A percentile compares a stretch with the other conserved stretches of the same genome.
Conservation (phyloP, 1,140 invertebrate genomes). For the Trissolcus basalis region DNA sequence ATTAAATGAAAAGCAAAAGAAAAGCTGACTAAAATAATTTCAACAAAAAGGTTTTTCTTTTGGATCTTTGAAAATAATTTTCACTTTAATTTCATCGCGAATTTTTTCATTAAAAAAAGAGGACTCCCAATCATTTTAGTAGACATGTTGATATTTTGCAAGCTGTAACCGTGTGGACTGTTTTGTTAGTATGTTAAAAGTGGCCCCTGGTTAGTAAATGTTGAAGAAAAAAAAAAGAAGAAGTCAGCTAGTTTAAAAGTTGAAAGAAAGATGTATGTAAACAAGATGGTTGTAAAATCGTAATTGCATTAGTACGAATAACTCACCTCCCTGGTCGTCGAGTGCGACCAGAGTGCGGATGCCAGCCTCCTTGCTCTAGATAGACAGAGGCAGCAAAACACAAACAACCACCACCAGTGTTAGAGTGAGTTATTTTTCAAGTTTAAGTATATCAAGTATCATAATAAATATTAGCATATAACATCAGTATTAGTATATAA, state of each 20-base stretch:
- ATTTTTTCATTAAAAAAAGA: too few species aligned
- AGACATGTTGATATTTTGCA: background rate
- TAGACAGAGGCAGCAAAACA: constrained; percentile 84
- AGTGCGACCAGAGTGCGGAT: constrained; percentile 99
- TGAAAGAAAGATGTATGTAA: constrained; percentile 27
- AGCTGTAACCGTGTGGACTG: constrained; percentile 24
- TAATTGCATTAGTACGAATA: constrained; percentile 74
- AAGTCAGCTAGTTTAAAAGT: constrained; percentile 24
- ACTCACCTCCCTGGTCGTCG: constrained; percentile 99
- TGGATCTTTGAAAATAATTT: too few species aligned
- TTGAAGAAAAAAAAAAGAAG: background rate
- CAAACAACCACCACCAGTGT: constrained; percentile 78
- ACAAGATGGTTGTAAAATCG: constrained; percentile 39
- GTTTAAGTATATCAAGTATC: constrained; percentile 54
- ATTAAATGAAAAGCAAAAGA: too few species aligned
- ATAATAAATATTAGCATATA: constrained; percentile 42
- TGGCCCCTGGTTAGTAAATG: constrained; percentile 23
- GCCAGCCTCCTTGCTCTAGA: constrained; percentile 99
- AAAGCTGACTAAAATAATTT: too few species aligned
- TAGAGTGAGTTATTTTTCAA: constrained; percentile 69
- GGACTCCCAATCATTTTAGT: constrained; percentile 1
- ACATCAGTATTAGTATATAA: constrained; percentile 32
- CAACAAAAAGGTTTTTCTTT: too few species aligned
- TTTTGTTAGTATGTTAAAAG: constrained; percentile 32
- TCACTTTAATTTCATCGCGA: too few species aligned